These are phyloP conservation scores for Perithous albicinctus DNA, from an alignment of 2,888 invertebrate species.

Conservation along the genomic window DNA sequence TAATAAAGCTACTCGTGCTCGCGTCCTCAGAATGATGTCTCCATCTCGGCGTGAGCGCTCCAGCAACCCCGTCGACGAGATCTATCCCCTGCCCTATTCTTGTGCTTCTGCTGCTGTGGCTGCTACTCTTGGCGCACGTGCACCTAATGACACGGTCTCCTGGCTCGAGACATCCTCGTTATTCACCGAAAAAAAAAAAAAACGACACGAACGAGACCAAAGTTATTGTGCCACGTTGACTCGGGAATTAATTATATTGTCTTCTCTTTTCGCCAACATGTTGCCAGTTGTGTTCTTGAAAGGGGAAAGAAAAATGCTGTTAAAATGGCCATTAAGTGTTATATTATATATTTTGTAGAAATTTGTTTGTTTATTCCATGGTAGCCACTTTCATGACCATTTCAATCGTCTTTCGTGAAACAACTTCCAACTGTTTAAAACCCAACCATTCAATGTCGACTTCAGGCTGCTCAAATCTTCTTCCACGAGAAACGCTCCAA, in stretches of 20 bases:
- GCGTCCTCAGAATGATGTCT: conserved; percentile 55
- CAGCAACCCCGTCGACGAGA: conserved; percentile 35
- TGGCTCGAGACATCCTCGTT: conserved; percentile 51
- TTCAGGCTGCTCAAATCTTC: too few species aligned
- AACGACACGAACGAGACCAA: conserved; percentile 15
- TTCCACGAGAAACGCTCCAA: too few species aligned
- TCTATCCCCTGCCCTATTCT: conserved; percentile 17
- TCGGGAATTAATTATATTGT: conserved; percentile 29
- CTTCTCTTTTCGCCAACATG: conserved; percentile 2
- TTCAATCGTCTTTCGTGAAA: too few species aligned
- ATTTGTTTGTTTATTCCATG: too few species aligned
- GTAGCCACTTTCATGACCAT: too few species aligned
- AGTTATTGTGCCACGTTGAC: conserved; percentile 35
- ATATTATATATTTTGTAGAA: too few species aligned
- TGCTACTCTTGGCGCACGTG: conserved; percentile 46
- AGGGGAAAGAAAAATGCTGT: background rate
- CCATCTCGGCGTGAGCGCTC: conserved; percentile 31
- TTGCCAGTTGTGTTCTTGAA: background rate
- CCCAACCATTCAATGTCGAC: too few species aligned
- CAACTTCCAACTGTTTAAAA: too few species aligned
- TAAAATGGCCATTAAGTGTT: background rate
- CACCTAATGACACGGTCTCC: conserved; percentile 47
- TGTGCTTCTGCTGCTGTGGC: conserved; percentile 24
- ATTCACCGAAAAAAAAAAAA: conserved; percentile 32
- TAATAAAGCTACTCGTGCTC: conserved; percentile 71